Conservation (phyloP, 2,797 vertebrate species). For the Morelia viridis region DNA sequence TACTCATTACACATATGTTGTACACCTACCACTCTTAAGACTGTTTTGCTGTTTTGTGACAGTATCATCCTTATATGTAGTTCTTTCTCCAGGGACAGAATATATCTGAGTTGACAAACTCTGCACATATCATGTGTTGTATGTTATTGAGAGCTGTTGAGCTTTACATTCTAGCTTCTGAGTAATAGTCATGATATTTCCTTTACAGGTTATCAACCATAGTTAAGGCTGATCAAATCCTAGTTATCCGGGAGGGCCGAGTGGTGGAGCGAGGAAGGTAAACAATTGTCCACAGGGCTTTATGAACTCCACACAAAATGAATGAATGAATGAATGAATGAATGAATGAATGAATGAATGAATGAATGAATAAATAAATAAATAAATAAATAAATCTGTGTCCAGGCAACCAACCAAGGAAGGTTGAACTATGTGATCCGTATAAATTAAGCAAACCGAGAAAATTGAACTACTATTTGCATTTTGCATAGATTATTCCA, state of each 20-base stretch:
- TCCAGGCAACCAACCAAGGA: neutral
- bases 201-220: slow-evolving; percentile 88
- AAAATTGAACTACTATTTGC: neutral
- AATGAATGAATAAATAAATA: too few relatives aligned
- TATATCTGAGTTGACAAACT: too few relatives aligned
- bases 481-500: neutral
- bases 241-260: slow-evolving; percentile 85
- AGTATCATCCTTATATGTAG: neutral
- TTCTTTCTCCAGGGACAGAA: neutral
- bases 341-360: too few relatives aligned
- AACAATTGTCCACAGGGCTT: slow-evolving; percentile 33
- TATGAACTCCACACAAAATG: neutral
- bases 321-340: too few relatives aligned
- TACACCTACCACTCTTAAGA: neutral
- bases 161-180: neutral
- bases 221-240: slow-evolving; percentile 90
- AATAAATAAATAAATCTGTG: too few relatives aligned
- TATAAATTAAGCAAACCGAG: neutral
- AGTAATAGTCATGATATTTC: neutral
- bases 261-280: slow-evolving; percentile 89
- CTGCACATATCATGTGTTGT: neutral
- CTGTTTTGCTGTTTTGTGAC: neutral
- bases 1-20: neutral
- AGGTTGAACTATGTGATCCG: neutral
- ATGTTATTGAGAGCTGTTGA: neutral